Evolutionary conservation across 2,888 invertebrate species (phyloP).

Genomic region (Pammene aurita): DNA sequence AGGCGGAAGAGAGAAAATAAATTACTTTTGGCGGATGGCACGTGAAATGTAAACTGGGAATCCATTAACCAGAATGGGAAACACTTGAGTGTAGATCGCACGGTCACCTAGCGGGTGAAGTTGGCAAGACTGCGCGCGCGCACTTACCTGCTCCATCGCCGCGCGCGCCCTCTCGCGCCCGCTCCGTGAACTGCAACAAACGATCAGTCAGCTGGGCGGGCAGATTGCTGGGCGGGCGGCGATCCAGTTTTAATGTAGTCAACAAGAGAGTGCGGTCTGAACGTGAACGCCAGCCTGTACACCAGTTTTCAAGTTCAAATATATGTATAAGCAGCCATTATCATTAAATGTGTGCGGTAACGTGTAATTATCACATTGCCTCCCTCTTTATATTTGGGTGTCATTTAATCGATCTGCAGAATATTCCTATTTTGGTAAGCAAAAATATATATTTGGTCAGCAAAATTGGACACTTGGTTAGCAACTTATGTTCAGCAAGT

Average conservation of each 20-base stretch:
- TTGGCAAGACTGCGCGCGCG: slow-evolving; percentile 43
- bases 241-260: slow-evolving; percentile 38
- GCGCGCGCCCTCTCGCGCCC: slow-evolving; percentile 74
- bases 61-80: slow-evolving; percentile 29
- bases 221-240: slow-evolving; percentile 42
- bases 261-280: slow-evolving; percentile 47
- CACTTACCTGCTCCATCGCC: slow-evolving; percentile 75
- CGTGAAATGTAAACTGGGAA: slow-evolving; percentile 28
- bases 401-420: no score
- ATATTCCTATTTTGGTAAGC: no score
- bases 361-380: no score
- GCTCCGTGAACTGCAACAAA: slow-evolving; percentile 78
- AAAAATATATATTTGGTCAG: no score
- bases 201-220: slow-evolving; percentile 36
- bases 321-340: no score
- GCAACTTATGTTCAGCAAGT: no score
- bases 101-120: slow-evolving; percentile 43
- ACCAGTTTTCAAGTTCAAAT: no score
- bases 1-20: slow-evolving; percentile 1
- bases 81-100: slow-evolving; percentile 11
- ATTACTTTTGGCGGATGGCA: slow-evolving; percentile 16
- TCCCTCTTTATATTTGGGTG: no score
- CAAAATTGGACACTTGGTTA: no score
- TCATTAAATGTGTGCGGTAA: no score
- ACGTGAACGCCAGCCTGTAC: background rate